Base-by-base conservation (phyloP, 2,888 invertebrate genomes). In the Ametastegia equiseti region DNA sequence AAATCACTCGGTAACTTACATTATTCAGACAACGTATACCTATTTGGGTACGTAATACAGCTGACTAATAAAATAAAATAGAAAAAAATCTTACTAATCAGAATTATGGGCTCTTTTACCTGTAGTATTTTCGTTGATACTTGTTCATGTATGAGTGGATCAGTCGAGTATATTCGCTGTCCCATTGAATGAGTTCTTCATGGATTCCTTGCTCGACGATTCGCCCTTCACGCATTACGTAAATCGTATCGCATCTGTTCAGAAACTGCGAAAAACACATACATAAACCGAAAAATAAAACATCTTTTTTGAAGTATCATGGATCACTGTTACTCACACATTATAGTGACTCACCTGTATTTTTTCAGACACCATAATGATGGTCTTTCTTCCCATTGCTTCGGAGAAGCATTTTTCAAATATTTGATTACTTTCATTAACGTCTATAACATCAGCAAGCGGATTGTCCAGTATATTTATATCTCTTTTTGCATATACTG, bases 171-270 rank as follows among this genome's bases (percentile, higher is more conserved):
- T 89, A 91, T 75, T 90, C 89, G 33, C 84, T 84, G 65, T 86
- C 86, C 82, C 85, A 82, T 15, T 87, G 85, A 85, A 93, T 88
- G 23, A 95, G 89, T 42, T 92, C 89, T 15, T 91, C 88, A 86
- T 94, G 94, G 33, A 92, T 92, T 11, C 94, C 94, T 82, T 91
- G 89, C 83, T 93, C 94, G 9, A 92, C 89, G 45, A 94, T 92
- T 81, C 88, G 87, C 0, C 94, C 94, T 60, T 93, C 93, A 81
- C 93, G 92, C 91, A 95, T 91, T 67, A 93, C 92, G 63, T 94
- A 88, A 33, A 95, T 92, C 67, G 92, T 90, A 89, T 94, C 93
- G 88, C 94, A 95, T 82, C 92, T 90, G 71, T 91, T 91, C 73
- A 94, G 88, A 87, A 93, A 93, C 93, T 94, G 36, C 81, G 39